Base-by-base conservation (phyloP, 2,113 vertebrate species). In the Hypanus sabinus region DNA sequence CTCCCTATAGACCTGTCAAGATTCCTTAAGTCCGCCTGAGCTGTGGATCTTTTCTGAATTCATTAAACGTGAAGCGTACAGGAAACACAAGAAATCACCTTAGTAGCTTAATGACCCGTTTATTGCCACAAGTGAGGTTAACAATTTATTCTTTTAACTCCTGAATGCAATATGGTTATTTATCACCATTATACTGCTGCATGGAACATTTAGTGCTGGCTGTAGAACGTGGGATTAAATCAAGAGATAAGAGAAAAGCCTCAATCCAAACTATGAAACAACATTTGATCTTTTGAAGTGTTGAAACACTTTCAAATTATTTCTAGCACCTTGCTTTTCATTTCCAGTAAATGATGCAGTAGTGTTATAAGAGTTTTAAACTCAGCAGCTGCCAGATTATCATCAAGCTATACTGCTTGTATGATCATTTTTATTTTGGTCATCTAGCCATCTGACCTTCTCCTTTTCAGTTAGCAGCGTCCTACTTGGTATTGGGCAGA, bases 391-490 rank as follows among this genome's bases (percentile, higher is more conserved):
- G 85, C 85, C 85, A 88, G 85, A n/a, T 62, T 62, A 62, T 33
- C 85, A 83, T 46, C 20, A 46, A 65, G 85, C n/a, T 57, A 88
- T 55, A 57, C 80, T 83, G 20, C 22, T 83, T 24, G 80, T 83
- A 83, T 27, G 80, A 83, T 83, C 80, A 83, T 83, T 27, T 57
- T 83, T 83, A 83, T 83, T 83, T 83, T 83, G 80, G 80, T 83
- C 46, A 46, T 57, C 2, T 83, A 22, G 55, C 46, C 8, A 24
- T 83, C 55, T 83, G 80, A 83, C 38, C 80, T 83, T 83, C 55
- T 83, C 22, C 14, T 81, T 81, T 46, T 81, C 36, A 81, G 36
- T 46, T 46, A 81, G 16, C 79, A 46, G 16, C 46, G 36, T 81
- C 9, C 38, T 38, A 36, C 36, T 22, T 20, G 38, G 46, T 57